These are phyloP conservation scores for Gymnocephalus cernua DNA, from an alignment of 2,113 vertebrate genomes.

Conservation along the genomic window DNA sequence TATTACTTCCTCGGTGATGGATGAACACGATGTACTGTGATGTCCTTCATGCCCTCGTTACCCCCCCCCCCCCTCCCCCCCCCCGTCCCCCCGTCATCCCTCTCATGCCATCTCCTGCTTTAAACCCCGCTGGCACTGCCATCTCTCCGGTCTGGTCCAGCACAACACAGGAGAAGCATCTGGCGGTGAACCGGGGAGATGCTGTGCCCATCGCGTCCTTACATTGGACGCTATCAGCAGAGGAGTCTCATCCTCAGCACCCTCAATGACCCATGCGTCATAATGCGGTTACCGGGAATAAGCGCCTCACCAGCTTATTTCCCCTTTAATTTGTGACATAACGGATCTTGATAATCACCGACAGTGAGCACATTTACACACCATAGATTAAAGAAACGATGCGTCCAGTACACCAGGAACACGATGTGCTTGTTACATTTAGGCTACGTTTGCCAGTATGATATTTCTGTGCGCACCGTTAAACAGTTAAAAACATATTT, in stretches of 20 bases:
- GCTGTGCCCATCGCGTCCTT: conserved; percentile 26
- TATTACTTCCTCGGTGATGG: conserved; percentile 13
- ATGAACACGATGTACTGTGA: conserved; percentile 45
- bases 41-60: conserved; percentile 41
- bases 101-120: not conserved
- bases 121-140: conserved; percentile 9
- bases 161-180: conserved; percentile 22
- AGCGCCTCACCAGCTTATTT: conserved; percentile 79
- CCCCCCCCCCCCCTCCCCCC: not conserved
- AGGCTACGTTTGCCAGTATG: not conserved
- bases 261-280: conserved; percentile 83
- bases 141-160: not conserved
- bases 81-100: not conserved
- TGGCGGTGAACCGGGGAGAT: conserved; percentile 15
- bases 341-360: conserved; percentile 64
- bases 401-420: not conserved
- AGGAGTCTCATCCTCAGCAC: conserved; percentile 60
- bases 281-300: conserved; percentile 87
- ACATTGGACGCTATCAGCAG: conserved; percentile 27
- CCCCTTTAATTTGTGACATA: conserved; percentile 82
- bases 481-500: conserved; percentile 15
- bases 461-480: not conserved
- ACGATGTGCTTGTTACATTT: not conserved
- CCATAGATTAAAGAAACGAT: conserved; percentile 50
- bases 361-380: conserved; percentile 47